These are phyloP conservation scores for Phrynocephalus guinanensis DNA, from an alignment of 2,797 vertebrate genomes.

Conservation along the genomic window DNA sequence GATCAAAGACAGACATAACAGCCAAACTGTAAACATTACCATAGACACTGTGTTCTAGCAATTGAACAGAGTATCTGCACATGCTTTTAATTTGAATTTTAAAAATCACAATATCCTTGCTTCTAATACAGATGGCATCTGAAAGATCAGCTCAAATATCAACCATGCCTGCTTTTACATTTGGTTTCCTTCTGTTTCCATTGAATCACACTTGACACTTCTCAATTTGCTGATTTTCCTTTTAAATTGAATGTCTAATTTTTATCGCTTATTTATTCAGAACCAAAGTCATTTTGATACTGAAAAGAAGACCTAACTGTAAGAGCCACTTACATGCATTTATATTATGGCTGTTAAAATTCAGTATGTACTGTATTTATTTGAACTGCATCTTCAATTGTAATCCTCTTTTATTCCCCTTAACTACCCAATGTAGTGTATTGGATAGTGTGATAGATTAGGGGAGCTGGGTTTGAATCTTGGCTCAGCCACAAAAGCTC, in stretches of 20 bases:
- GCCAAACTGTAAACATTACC: constrained; percentile 10
- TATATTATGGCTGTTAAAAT: constrained; percentile 16
- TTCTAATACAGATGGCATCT: background rate
- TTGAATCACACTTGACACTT: background rate
- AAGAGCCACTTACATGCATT: constrained; percentile 38
- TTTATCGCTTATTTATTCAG: background rate
- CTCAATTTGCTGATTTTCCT: constrained; percentile 10
- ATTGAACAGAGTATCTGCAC: background rate
- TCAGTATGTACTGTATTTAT: constrained; percentile 21
- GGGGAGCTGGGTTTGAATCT: background rate
- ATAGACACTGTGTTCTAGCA: background rate
- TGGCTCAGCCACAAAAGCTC: too few relatives aligned
- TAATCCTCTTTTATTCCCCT: background rate
- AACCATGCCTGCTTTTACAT: background rate
- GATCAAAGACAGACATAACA: background rate
- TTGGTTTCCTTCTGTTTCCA: background rate
- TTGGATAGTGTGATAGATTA: too few relatives aligned
- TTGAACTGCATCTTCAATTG: background rate
- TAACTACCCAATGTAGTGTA: too few relatives aligned
- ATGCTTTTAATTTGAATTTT: background rate
- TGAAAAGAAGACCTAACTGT: constrained; percentile 42
- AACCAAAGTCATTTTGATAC: constrained; percentile 36
- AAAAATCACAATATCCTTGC: background rate
- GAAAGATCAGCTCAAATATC: background rate
- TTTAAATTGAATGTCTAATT: background rate